Conservation (phyloP, 2,797 vertebrate species). For the Sebastolobus alascanus region DNA sequence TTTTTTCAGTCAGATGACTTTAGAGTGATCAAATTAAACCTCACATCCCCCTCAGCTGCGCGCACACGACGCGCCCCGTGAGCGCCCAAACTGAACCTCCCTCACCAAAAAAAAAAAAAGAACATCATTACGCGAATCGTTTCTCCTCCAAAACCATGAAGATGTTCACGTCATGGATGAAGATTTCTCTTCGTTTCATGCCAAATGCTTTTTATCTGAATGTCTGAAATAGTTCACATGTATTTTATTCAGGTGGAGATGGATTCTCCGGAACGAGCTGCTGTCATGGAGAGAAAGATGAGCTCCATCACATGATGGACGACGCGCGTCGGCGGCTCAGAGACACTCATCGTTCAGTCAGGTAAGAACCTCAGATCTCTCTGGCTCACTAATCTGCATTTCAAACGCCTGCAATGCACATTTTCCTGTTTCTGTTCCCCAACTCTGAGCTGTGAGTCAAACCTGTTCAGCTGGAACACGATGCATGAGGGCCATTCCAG, state of each 20-base stretch:
- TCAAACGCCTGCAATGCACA: conserved; percentile 26
- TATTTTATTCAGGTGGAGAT: conserved; percentile 3
- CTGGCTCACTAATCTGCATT: conserved; percentile 15
- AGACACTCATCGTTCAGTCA: conserved; percentile 12
- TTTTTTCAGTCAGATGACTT: neutral
- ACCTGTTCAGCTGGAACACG: conserved; percentile 68
- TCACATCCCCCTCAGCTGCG: neutral
- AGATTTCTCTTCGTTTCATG: fast-evolving
- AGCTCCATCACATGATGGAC: conserved; percentile 27
- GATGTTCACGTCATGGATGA: neutral
- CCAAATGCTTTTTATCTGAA: neutral
- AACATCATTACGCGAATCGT: conserved; percentile 17
- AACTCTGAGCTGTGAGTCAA: conserved; percentile 36
- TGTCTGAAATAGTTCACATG: fast-evolving
- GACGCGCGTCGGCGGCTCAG: conserved; percentile 25
- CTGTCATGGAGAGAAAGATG: neutral
- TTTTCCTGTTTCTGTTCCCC: conserved; percentile 54
- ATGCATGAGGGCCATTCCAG: conserved; percentile 50
- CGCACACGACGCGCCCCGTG: conserved; percentile 62
- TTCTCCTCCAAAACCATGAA: neutral
- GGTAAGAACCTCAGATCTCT: conserved; percentile 41
- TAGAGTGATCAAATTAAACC: neutral
- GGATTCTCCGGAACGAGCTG: neutral
- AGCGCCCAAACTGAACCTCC: conserved; percentile 22
- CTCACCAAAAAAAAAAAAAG: neutral